Percentiles rank a stretch among this genome's conserved stretches.
Evolutionary conservation across 92 coral and sea anemone species (phyloP).

Genomic region (Heteractis magnifica): DNA sequence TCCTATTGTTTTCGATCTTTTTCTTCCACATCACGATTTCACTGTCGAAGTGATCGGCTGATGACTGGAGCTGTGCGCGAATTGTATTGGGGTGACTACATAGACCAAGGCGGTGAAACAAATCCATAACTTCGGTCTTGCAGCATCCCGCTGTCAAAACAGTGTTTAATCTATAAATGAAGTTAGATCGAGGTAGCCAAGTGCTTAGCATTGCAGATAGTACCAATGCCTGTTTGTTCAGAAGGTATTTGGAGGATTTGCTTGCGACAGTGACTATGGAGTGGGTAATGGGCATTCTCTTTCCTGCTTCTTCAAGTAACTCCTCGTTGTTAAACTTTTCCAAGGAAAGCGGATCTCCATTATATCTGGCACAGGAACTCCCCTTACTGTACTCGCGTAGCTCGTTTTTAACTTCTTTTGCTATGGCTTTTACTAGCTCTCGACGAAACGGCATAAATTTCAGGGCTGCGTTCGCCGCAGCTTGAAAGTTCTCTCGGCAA

Average conservation of each 20-base stretch:
- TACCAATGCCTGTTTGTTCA: conserved; percentile 41
- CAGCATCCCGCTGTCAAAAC: conserved; percentile 45
- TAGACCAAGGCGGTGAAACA: conserved; percentile 46
- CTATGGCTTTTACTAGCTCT: too few species aligned
- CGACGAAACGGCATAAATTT: too few species aligned
- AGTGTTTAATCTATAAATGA: conserved; percentile 31
- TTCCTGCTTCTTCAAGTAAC: conserved; percentile 35
- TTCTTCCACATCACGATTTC: conserved; percentile 44
- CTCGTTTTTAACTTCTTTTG: background rate
- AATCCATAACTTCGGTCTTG: conserved; percentile 45
- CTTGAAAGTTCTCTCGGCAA: too few species aligned
- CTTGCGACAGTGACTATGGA: conserved; percentile 9
- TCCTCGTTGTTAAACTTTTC: conserved; percentile 22
- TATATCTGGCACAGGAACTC: conserved; percentile 12
- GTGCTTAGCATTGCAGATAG: conserved; percentile 49
- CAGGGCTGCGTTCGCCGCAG: too few species aligned
- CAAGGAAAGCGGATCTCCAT: conserved; percentile 45
- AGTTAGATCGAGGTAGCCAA: conserved; percentile 43
- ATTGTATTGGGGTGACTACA: conserved; percentile 43
- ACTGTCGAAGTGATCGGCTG: conserved; percentile 29
- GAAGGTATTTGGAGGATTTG: conserved; percentile 17
- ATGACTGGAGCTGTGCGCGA: conserved; percentile 26
- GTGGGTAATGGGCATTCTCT: conserved; percentile 20
- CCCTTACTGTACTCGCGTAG: conserved; percentile 20
- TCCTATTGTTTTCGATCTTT: conserved; percentile 14